Conservation (phyloP, 2,797 vertebrate genomes). For the Micrastur ruficollis region DNA sequence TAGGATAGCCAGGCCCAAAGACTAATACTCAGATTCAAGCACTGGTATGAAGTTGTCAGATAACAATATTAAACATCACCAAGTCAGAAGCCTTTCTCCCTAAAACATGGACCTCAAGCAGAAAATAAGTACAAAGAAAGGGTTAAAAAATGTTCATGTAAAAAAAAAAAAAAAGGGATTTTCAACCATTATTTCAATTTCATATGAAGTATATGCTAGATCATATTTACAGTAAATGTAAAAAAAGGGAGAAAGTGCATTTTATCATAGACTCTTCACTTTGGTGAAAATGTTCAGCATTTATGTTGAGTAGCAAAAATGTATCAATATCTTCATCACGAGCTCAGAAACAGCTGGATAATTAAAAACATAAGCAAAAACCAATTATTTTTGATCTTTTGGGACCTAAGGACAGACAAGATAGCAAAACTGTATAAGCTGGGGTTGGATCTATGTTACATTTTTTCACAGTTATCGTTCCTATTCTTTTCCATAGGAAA, state of each 20-base stretch:
- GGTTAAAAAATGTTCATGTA: not conserved
- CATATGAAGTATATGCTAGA: rapidly evolving
- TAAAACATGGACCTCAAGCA: not conserved
- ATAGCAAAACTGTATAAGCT: not conserved
- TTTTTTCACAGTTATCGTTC: not conserved
- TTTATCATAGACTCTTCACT: not conserved
- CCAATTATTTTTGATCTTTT: not conserved
- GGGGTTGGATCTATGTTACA: not conserved
- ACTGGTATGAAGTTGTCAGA: not conserved
- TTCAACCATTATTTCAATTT: not conserved
- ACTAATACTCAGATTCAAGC: not conserved
- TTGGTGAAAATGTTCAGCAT: not conserved
- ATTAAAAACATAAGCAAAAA: not conserved
- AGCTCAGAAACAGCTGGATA: not conserved
- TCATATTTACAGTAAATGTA: not conserved
- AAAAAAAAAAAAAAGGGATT: not conserved
- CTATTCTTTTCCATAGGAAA: not conserved
- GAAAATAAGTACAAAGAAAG: not conserved
- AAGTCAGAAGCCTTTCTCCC: not conserved
- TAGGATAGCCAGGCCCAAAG: not conserved
- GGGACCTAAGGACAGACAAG: not conserved
- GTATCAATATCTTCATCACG: not conserved
- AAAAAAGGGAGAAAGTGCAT: not conserved
- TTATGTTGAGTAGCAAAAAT: not conserved
- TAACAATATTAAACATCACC: not conserved